Base-by-base conservation (phyloP, 2,888 invertebrate genomes). In the Spisula solida region DNA sequence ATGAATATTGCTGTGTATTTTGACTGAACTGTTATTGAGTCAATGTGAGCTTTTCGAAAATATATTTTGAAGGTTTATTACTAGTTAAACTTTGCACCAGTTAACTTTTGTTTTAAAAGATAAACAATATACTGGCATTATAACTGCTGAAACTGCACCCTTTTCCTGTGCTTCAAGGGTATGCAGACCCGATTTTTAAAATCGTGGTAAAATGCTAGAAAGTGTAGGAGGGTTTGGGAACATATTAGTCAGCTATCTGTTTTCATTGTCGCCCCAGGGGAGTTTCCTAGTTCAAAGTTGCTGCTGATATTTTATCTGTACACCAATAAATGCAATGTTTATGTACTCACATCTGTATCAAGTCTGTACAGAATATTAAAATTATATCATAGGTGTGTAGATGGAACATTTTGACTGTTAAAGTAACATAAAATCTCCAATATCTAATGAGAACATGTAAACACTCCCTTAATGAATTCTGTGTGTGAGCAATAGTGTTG, bases 401-500 rank as follows among this genome's bases (percentile, higher is more conserved):
- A 70, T 29, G 31, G n/a, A 31, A 75, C 34, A 75, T 75, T 75
- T 75, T 75, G 2, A 75, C 31, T 29, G 75, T 29, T 31, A 31
- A 75, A 75, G 16, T 10, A 75, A 16, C 75, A 75, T 75, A 31
- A 75, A 70, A 31, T 75, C 75, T 31, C 16, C 14, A 34, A 75
- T 75, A 75, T 31, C 25, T 75, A 75, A 75, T 75, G 75, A 75
- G 75, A 16, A 75, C 31, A 75, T 14, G 34, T 75, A 1, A 25
- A 34, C 75, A 75, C 75, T 75, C 75, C 75, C 75, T 31, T 31
- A 25, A 70, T 70, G 25, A 29, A 70, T 29, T 70, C 6, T 25
- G 29, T 29, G 25, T 70, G 4, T 75, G 75, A 75, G 34, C 31
- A 75, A 75, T 75, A 34, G 25, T 34, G 6, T 75, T 75, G 75